These are phyloP conservation scores for Tetranychus cinnabarinus DNA, from an alignment of 1,140 invertebrate genomes.

Conservation along the genomic window DNA sequence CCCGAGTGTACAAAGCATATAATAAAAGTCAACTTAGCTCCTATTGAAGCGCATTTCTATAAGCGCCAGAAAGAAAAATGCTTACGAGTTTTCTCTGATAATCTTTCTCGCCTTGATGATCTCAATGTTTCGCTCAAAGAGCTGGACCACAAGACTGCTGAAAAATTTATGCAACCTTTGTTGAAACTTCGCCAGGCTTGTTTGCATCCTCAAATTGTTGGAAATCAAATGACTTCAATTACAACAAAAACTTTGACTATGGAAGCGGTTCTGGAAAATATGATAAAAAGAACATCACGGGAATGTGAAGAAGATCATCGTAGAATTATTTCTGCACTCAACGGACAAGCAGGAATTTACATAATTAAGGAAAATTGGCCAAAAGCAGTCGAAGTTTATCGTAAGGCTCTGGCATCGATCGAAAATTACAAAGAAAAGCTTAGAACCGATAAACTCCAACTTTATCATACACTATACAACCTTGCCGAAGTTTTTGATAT, in stretches of 20 bases:
- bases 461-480: conserved; percentile 44
- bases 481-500: conserved; percentile 23
- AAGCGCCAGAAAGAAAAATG: neutral
- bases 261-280: conserved; percentile 36
- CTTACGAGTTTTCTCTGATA: neutral
- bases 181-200: conserved; percentile 22
- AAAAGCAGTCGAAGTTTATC: conserved; percentile 33
- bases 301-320: conserved; percentile 41
- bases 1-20: conserved; percentile 14
- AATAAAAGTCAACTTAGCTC: neutral
- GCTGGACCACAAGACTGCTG: conserved; percentile 22
- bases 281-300: conserved; percentile 35
- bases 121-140: conserved; percentile 15
- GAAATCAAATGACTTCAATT: conserved; percentile 30
- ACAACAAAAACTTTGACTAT: conserved; percentile 35
- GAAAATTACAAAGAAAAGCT: conserved; percentile 28
- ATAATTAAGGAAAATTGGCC: conserved; percentile 30
- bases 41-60: neutral
- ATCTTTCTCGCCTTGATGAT: neutral
- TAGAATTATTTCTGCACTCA: conserved; percentile 33
- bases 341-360: conserved; percentile 37
- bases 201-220: conserved; percentile 39
- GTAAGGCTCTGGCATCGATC: conserved; percentile 30
- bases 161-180: conserved; percentile 1
- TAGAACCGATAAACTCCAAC: conserved; percentile 31